These are phyloP conservation scores for Ciconia nigra DNA, from an alignment of 2,797 vertebrate species.

Conservation along the genomic window DNA sequence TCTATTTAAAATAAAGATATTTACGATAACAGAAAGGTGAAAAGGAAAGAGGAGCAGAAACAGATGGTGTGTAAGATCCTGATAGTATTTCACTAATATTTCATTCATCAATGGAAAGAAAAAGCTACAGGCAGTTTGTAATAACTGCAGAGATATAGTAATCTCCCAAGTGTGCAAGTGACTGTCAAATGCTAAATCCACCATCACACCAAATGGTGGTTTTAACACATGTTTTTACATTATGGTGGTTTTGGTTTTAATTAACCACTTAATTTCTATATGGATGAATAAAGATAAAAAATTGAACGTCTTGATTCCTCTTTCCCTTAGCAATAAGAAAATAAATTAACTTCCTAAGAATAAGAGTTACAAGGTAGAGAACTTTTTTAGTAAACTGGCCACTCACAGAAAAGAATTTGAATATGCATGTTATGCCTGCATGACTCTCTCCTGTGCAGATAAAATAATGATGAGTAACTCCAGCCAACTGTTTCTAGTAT, in stretches of 20 bases:
- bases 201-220: background rate
- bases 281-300: background rate
- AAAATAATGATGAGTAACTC: background rate
- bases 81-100: background rate
- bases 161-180: background rate
- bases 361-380: background rate
- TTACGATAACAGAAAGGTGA: background rate
- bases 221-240: background rate
- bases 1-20: background rate
- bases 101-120: background rate
- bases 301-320: background rate
- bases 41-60: background rate
- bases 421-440: background rate
- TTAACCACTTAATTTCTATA: background rate
- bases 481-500: background rate
- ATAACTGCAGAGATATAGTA: background rate
- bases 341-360: background rate
- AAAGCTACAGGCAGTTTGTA: background rate
- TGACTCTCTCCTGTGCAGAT: background rate
- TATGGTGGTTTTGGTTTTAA: background rate
- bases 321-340: background rate
- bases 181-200: background rate
- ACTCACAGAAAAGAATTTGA: background rate
- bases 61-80: background rate
- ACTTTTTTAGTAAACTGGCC: background rate